A percentile compares a stretch with the other conserved stretches of the same genome.
These are phyloP conservation scores for Eutrigla gurnardus DNA, from an alignment of 2,797 vertebrate species.

Conservation along the genomic window DNA sequence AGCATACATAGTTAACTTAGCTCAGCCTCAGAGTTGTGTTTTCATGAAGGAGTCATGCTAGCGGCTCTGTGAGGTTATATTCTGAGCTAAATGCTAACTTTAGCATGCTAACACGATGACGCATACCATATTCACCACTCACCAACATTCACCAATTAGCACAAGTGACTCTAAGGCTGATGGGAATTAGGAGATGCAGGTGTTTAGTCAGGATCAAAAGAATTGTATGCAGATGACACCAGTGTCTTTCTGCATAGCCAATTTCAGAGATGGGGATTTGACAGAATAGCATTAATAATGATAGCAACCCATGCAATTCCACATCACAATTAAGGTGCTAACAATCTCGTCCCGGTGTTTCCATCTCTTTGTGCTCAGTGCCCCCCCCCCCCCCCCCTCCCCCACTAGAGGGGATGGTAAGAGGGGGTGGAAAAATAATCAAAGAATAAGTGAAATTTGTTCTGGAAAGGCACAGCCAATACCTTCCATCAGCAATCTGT, in stretches of 20 bases:
- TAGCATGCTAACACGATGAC: background rate
- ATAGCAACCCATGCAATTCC: background rate
- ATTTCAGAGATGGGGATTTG: background rate
- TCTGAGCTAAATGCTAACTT: background rate
- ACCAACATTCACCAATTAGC: background rate
- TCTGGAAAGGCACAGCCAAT: conserved; percentile 45
- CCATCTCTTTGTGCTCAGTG: conserved; percentile 29
- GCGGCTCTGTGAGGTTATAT: background rate
- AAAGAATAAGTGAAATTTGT: conserved; percentile 60
- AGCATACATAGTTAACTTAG: background rate
- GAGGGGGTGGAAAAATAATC: conserved; percentile 54
- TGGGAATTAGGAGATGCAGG: background rate
- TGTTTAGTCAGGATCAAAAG: background rate
- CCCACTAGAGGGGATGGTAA: conserved; percentile 15
- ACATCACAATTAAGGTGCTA: conserved; percentile 17
- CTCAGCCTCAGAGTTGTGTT: background rate
- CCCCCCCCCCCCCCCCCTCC: background rate
- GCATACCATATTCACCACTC: background rate
- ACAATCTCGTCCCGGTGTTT: conserved; percentile 30
- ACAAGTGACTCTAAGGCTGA: background rate
- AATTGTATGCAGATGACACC: background rate
- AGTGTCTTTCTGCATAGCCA: background rate
- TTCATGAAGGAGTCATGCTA: background rate
- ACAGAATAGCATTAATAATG: background rate
- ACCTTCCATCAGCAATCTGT: conserved; percentile 69